Evolutionary conservation across 2,797 vertebrate genomes (phyloP).

Genomic region (Loris lydekkerianus): DNA sequence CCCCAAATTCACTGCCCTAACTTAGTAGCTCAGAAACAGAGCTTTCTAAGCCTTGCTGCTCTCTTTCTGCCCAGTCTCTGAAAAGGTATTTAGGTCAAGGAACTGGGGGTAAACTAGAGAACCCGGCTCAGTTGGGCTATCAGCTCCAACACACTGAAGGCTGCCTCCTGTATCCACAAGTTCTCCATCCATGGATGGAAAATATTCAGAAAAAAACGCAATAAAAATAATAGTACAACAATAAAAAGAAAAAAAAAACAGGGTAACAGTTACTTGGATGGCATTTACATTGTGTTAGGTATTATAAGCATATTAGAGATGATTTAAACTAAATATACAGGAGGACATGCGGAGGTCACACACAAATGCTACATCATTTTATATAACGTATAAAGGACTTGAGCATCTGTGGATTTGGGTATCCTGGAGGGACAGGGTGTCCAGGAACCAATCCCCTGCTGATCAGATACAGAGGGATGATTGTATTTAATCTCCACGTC

Average conservation of each 20-base stretch:
- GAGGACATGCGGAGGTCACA: not conserved
- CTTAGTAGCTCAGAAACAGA: not conserved
- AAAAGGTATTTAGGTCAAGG: constrained; percentile 40
- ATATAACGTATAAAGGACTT: not conserved
- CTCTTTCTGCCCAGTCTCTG: not conserved
- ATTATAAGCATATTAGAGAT: not conserved
- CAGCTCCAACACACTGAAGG: not conserved
- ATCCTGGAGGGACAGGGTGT: not conserved
- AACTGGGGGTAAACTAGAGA: not conserved
- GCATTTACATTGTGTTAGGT: not conserved
- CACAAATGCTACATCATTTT: not conserved
- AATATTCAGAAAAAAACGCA: not conserved
- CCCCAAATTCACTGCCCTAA: not conserved
- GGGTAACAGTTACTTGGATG: not conserved
- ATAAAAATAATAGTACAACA: not conserved
- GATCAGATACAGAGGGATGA: not conserved
- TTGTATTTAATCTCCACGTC: not conserved
- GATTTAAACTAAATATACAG: not conserved
- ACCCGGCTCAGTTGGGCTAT: not conserved
- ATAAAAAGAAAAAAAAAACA: not conserved
- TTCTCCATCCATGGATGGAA: not conserved
- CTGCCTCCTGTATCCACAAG: not conserved
- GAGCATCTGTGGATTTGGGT: not conserved
- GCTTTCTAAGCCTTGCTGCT: not conserved
- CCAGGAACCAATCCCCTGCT: not conserved